Percentiles rank a stretch among this genome's conserved stretches.
These are phyloP conservation scores for Mohoua ochrocephala DNA, from an alignment of 2,113 vertebrate species.

Conservation along the genomic window DNA sequence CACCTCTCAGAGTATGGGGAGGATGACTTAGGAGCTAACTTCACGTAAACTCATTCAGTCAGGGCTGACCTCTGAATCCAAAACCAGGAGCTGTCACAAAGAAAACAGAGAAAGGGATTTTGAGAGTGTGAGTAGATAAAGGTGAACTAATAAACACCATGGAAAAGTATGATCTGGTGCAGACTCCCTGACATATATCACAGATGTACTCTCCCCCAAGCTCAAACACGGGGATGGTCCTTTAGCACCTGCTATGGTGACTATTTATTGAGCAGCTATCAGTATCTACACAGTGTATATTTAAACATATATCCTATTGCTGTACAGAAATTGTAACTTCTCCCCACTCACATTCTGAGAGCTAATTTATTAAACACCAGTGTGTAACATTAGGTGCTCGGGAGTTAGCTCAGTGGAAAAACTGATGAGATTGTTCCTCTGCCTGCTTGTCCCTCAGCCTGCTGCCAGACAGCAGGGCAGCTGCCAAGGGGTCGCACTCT, in stretches of 20 bases:
- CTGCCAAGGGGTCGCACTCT: not conserved
- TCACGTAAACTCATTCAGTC: not conserved
- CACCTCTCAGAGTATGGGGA: not conserved
- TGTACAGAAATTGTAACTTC: not conserved
- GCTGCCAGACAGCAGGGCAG: not conserved
- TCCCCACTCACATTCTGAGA: not conserved
- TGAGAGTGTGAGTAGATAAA: not conserved
- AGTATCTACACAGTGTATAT: not conserved
- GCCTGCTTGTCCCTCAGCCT: not conserved
- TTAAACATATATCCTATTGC: not conserved
- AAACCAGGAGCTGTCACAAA: not conserved
- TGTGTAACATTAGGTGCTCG: not conserved
- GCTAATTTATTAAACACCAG: not conserved
- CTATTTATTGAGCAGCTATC: not conserved
- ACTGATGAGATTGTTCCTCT: not conserved
- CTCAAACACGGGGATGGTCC: not conserved
- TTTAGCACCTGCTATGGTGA: not conserved
- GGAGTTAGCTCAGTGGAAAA: conserved; percentile 5
- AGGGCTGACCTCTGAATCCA: not conserved
- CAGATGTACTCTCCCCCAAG: not conserved
- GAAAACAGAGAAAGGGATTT: not conserved
- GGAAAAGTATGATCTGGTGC: not conserved
- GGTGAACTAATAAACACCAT: not conserved
- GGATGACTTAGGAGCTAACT: not conserved
- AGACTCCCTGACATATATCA: not conserved